Percentiles rank a stretch among this genome's conserved stretches.
These are phyloP conservation scores for Phalacrocorax pelagicus DNA, from an alignment of 2,113 vertebrate species.

Conservation along the genomic window DNA sequence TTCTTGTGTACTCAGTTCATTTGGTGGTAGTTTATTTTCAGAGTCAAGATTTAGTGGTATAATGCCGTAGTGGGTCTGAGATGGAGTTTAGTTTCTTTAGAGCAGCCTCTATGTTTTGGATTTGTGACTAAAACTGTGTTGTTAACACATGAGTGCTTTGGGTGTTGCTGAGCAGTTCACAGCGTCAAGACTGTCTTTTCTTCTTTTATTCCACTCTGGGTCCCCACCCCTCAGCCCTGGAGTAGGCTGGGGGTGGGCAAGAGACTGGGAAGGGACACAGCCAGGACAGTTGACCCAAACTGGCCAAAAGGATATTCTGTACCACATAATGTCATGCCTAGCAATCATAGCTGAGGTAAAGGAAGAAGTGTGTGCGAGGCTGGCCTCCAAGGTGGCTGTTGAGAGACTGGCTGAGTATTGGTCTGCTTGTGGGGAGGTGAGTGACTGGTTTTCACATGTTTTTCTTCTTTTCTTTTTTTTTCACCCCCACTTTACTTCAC, in stretches of 20 bases:
- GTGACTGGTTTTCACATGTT: background rate
- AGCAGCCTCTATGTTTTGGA: background rate
- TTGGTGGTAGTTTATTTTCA: background rate
- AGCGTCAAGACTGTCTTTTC: background rate
- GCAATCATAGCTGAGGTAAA: background rate
- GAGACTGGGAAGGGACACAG: background rate
- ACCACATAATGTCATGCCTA: background rate
- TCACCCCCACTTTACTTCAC: background rate
- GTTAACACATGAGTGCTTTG: background rate
- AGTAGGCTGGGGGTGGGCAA: background rate
- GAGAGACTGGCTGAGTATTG: background rate
- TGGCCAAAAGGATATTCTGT: too few species aligned
- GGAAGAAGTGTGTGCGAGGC: fast-evolving
- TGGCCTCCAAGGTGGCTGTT: background rate
- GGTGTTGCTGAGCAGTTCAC: background rate
- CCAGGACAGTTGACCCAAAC: too few species aligned
- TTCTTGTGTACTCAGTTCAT: background rate
- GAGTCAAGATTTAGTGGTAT: background rate
- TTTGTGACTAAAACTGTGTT: background rate
- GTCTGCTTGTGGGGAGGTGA: background rate
- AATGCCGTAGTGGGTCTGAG: background rate
- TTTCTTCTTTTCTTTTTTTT: too few species aligned
- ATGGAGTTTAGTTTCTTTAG: background rate
- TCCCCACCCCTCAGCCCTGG: background rate
- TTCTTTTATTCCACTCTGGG: background rate